These are phyloP conservation scores for Staurois parvus DNA, from an alignment of 2,797 vertebrate species.

Conservation along the genomic window DNA sequence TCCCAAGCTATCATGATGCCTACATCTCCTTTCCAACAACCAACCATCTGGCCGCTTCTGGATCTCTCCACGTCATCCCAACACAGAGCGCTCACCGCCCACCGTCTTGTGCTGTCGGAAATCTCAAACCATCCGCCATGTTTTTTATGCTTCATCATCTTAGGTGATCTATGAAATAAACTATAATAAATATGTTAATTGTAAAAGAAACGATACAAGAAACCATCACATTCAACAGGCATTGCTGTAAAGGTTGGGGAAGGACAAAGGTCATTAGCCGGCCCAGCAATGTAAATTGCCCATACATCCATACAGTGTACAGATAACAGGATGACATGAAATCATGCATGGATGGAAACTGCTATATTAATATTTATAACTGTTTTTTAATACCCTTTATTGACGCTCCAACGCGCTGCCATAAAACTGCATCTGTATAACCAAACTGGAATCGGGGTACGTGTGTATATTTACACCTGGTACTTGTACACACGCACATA, in stretches of 20 bases:
- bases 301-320: slow-evolving; percentile 13
- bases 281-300: no score
- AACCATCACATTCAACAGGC: not conserved
- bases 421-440: not conserved
- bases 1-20: not conserved
- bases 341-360: slow-evolving; percentile 6
- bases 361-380: slow-evolving; percentile 1
- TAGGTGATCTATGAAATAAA: not conserved
- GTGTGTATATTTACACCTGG: not conserved
- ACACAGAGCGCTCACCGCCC: not conserved
- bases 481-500: not conserved
- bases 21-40: not conserved
- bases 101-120: not conserved
- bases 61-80: not conserved
- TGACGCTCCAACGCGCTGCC: not conserved
- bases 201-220: not conserved
- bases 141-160: not conserved
- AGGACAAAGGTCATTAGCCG: no score
- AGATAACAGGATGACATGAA: not conserved
- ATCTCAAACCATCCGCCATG: no score
- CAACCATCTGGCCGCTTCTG: not conserved
- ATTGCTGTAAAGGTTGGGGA: not conserved
- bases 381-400: slow-evolving; percentile 7
- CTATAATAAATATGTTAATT: not conserved
- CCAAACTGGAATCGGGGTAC: slow-evolving; percentile 5